phyloP scores from a whole-genome alignment of 2,888 invertebrate genomes.

The Meloe dianella region DNA sequence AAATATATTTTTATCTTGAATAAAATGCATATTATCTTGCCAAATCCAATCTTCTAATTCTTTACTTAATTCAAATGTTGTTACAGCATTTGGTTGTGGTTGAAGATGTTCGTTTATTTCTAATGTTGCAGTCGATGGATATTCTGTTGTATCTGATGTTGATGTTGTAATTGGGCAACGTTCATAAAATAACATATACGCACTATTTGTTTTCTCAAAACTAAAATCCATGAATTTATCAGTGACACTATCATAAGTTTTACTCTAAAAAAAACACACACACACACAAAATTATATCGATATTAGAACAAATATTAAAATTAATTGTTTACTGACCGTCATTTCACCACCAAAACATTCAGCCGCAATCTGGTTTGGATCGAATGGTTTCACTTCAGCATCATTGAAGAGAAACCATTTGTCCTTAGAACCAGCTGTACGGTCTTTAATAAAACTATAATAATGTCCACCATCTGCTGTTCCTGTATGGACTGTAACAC shows the following conservation, averaged over 20 bases:
- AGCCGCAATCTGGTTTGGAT: constrained; percentile 91
- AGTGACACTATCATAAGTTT: constrained; percentile 94
- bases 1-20: constrained; percentile 94
- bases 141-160: constrained; percentile 54
- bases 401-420: constrained; percentile 94
- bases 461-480: constrained; percentile 98
- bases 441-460: constrained; percentile 92
- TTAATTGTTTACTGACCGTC: constrained; percentile 81
- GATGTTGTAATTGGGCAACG: constrained; percentile 63
- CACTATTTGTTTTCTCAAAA: constrained; percentile 96
- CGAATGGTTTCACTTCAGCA: constrained; percentile 93
- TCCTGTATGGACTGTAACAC: constrained; percentile 97
- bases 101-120: constrained; percentile 43
- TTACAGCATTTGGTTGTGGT: constrained; percentile 24
- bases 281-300: too few relatives aligned
- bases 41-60: constrained; percentile 95
- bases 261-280: constrained; percentile 73
- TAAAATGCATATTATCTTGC: constrained; percentile 95
- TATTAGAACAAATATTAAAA: too few relatives aligned
- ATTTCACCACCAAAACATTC: constrained; percentile 98
- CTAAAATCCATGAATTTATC: constrained; percentile 98
- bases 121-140: constrained; percentile 48
- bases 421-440: constrained; percentile 75
- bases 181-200: constrained; percentile 97
- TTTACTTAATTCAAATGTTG: constrained; percentile 68